Conservation (phyloP, 1,140 invertebrate species). For the Lethrus apterus region DNA sequence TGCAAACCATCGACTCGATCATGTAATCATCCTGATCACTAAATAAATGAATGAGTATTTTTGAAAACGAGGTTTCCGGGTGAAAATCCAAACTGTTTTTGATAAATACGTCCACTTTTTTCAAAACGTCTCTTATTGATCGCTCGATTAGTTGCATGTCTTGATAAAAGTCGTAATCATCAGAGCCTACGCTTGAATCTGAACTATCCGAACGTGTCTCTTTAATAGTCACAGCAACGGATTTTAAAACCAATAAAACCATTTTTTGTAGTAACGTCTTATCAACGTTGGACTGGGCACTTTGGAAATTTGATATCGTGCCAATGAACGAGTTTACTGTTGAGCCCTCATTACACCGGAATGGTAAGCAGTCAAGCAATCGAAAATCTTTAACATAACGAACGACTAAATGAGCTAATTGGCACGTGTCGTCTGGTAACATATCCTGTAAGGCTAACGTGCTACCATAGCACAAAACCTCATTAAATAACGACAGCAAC, state of each 20-base stretch:
- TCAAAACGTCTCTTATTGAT: conserved; percentile 73
- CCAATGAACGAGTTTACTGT: conserved; percentile 39
- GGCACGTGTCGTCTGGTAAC: conserved; percentile 78
- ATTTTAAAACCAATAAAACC: conserved; percentile 76
- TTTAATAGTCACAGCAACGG: conserved; percentile 82
- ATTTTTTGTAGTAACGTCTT: conserved; percentile 76
- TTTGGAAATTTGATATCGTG: conserved; percentile 28
- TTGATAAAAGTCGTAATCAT: conserved; percentile 75
- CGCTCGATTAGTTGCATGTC: conserved; percentile 83
- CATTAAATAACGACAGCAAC: conserved; percentile 75
- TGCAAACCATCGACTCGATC: conserved; percentile 88
- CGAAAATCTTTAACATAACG: conserved; percentile 78
- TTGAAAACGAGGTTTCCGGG: conserved; percentile 77
- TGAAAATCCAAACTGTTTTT: conserved; percentile 76
- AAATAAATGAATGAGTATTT: conserved; percentile 82
- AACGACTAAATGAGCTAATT: conserved; percentile 73
- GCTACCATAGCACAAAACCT: conserved; percentile 83
- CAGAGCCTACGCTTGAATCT: conserved; percentile 71
- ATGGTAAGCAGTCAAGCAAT: conserved; percentile 60
- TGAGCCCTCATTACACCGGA: conserved; percentile 28
- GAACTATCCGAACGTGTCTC: conserved; percentile 80
- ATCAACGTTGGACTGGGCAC: conserved; percentile 46
- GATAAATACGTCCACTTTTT: conserved; percentile 74
- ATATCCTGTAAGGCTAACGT: conserved; percentile 80
- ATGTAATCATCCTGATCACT: conserved; percentile 85